Conservation (phyloP, 2,797 vertebrate genomes). For the Malurus splendens region DNA sequence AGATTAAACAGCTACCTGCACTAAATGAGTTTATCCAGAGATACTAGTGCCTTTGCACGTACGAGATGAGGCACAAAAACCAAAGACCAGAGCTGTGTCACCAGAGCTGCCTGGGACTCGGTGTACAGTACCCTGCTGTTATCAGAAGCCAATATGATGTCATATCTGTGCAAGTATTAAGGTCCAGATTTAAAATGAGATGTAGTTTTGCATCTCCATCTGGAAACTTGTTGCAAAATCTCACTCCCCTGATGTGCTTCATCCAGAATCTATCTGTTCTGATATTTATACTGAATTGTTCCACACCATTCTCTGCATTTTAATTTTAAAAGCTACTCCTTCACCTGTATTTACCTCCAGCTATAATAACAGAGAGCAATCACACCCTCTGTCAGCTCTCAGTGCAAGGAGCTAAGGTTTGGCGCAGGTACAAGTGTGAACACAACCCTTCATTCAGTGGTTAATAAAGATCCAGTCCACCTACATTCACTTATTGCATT, state of each 20-base stretch:
- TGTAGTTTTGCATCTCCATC: neutral
- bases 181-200: neutral
- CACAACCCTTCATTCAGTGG: neutral
- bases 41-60: neutral
- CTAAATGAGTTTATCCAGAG: neutral
- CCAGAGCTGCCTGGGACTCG: neutral
- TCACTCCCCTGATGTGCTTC: neutral
- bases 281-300: neutral
- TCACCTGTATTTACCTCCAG: neutral
- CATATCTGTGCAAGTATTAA: neutral
- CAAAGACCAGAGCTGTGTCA: neutral
- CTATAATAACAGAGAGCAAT: neutral
- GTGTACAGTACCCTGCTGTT: neutral
- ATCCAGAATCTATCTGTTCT: neutral
- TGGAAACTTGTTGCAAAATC: neutral
- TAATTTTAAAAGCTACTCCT: neutral
- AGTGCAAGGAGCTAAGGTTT: neutral
- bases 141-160: neutral
- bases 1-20: neutral
- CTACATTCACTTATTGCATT: constrained; percentile 52
- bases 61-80: neutral
- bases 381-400: neutral
- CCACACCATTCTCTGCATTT: neutral
- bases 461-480: constrained; percentile 48
- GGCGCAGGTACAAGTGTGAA: neutral